A percentile compares a stretch with the other conserved stretches of the same genome.
These are phyloP conservation scores for Urocitellus parryii DNA, from an alignment of 2,113 vertebrate genomes.

Conservation along the genomic window DNA sequence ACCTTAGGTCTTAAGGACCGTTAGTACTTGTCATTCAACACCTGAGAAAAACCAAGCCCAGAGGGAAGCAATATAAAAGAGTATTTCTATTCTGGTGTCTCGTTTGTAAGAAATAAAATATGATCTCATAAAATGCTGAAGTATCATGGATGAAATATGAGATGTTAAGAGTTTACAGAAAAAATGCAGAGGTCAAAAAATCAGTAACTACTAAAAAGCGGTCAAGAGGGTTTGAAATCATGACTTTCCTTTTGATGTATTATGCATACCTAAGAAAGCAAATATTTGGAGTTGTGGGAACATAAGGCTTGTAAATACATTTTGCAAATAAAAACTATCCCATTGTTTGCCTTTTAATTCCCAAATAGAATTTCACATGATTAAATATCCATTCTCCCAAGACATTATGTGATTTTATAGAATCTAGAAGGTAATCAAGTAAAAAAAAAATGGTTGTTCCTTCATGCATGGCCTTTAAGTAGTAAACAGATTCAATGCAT, in stretches of 20 bases:
- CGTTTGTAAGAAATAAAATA: slow-evolving; percentile 26
- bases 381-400: slow-evolving; percentile 53
- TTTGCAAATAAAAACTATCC: slow-evolving; percentile 58
- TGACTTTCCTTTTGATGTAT: slow-evolving; percentile 55
- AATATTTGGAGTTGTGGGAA: slow-evolving; percentile 37
- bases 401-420: slow-evolving; percentile 12
- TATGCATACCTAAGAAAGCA: slow-evolving; percentile 55
- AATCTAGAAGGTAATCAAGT: slow-evolving; percentile 44
- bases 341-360: slow-evolving; percentile 53
- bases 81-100: slow-evolving; percentile 35
- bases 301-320: slow-evolving; percentile 37
- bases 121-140: slow-evolving; percentile 37
- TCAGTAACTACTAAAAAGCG: slow-evolving; percentile 41
- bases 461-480: background rate
- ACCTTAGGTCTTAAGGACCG: background rate
- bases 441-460: background rate
- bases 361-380: slow-evolving; percentile 59
- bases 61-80: background rate
- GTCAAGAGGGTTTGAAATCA: slow-evolving; percentile 49
- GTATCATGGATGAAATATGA: slow-evolving; percentile 32
- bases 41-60: background rate
- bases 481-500: background rate
- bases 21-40: slow-evolving; percentile 34
- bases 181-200: slow-evolving; percentile 34
- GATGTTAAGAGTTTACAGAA: slow-evolving; percentile 34